Conservation (phyloP, 2,797 vertebrate genomes). For the Helicolenus hilgendorfi region DNA sequence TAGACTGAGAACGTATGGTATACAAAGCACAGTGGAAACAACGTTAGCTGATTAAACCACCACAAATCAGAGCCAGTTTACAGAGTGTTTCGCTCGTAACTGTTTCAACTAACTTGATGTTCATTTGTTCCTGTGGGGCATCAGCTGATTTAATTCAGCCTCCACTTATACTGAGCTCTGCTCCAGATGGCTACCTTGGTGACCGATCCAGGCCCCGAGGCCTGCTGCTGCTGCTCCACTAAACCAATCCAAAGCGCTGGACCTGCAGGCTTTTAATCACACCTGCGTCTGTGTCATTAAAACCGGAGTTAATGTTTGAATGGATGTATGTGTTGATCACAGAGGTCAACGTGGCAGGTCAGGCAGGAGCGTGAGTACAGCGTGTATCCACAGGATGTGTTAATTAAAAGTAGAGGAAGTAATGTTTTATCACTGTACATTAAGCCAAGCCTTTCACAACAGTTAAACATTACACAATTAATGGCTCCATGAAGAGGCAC, state of each 20-base stretch:
- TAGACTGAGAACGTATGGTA: not conserved
- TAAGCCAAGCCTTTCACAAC: conserved; percentile 63
- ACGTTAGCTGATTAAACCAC: not conserved
- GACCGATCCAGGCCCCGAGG: conserved; percentile 1
- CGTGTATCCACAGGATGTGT: conserved; percentile 27
- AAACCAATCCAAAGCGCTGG: conserved; percentile 15
- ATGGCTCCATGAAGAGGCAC: not conserved
- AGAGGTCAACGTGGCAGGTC: conserved; percentile 55
- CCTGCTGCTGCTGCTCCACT: not conserved
- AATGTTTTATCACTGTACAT: conserved; percentile 74
- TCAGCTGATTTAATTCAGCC: conserved; percentile 47
- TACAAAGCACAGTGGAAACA: not conserved
- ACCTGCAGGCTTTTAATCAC: conserved; percentile 26
- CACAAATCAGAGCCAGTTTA: not conserved
- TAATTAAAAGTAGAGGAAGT: conserved; percentile 69
- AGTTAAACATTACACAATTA: conserved; percentile 75
- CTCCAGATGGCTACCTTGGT: conserved; percentile 36
- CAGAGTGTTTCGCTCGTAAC: not conserved
- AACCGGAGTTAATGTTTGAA: conserved; percentile 77
- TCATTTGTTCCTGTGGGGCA: conserved; percentile 15
- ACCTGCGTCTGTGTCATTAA: conserved; percentile 19
- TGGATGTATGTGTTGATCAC: conserved; percentile 37
- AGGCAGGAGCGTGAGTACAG: conserved; percentile 15
- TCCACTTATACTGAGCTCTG: not conserved
- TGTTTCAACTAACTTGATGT: not conserved